A percentile compares a stretch with the other conserved stretches of the same genome.
Conservation (phyloP, 2,888 invertebrate genomes). For the Augochlorella aurata region DNA sequence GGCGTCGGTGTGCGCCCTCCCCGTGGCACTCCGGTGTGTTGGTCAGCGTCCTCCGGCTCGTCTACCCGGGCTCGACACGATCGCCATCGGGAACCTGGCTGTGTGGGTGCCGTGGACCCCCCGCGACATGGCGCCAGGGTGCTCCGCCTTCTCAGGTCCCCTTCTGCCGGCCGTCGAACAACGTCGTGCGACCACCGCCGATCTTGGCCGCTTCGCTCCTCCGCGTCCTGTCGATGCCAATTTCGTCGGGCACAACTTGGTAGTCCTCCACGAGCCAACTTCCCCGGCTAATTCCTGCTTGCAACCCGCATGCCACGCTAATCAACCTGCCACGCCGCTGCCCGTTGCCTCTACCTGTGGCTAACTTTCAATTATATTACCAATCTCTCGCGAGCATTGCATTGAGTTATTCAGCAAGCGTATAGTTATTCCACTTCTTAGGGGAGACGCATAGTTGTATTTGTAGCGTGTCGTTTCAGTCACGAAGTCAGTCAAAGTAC, state of each 20-base stretch:
- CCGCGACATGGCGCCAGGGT: slow-evolving; percentile 82
- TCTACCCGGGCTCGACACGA: slow-evolving; percentile 40
- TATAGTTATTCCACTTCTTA: too few relatives aligned
- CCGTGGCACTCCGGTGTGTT: slow-evolving; percentile 32
- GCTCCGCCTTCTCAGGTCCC: slow-evolving; percentile 77
- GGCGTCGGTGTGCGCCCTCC: slow-evolving; percentile 57
- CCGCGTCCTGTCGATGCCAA: slow-evolving; percentile 34
- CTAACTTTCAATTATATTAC: too few relatives aligned
- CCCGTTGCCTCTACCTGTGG: too few relatives aligned
- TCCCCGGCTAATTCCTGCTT: not conserved
- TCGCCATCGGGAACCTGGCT: slow-evolving; percentile 28
- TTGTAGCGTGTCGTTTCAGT: too few relatives aligned
- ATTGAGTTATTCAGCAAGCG: too few relatives aligned
- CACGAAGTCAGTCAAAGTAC: too few relatives aligned
- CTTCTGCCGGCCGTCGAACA: slow-evolving; percentile 43
- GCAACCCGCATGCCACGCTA: not conserved
- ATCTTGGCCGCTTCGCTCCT: slow-evolving; percentile 21
- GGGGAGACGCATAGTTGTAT: too few relatives aligned
- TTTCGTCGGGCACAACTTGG: slow-evolving; percentile 25
- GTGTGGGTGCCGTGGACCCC: slow-evolving; percentile 75
- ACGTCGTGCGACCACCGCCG: slow-evolving; percentile 60
- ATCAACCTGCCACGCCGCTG: too few relatives aligned
- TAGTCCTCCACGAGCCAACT: not conserved
- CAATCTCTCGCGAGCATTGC: too few relatives aligned
- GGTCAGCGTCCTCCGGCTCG: slow-evolving; percentile 30